Evolutionary conservation across 2,797 vertebrate species (phyloP).

Genomic region (Dipus sagitta): DNA sequence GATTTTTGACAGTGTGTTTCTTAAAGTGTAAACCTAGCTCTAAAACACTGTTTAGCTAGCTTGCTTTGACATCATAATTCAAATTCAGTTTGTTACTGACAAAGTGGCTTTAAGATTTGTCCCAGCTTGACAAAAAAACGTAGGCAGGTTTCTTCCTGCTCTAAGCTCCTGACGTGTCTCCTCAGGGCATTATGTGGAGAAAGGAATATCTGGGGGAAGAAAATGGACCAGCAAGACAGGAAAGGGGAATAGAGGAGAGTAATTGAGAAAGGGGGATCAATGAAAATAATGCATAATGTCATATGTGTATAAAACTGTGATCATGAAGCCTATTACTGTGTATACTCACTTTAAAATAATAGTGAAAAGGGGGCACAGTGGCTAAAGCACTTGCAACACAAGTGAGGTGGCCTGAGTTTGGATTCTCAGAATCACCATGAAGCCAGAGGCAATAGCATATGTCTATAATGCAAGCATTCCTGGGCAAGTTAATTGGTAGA

Average conservation of each 20-base stretch:
- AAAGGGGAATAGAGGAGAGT: no score
- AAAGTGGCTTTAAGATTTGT: not conserved
- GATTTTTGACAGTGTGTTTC: not conserved
- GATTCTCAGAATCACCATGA: no score
- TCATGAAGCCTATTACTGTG: not conserved
- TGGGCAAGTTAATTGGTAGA: no score
- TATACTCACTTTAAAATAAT: not conserved
- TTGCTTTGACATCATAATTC: not conserved
- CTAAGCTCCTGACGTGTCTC: not conserved
- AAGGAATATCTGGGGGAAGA: not conserved
- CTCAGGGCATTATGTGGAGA: constrained; percentile 7
- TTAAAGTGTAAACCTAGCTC: not conserved
- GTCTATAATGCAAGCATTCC: no score
- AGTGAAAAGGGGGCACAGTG: not conserved
- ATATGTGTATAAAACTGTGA: not conserved
- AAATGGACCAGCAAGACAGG: no score
- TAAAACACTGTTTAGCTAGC: not conserved
- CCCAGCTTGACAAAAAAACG: not conserved
- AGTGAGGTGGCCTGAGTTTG: no score
- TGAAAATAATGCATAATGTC: not conserved
- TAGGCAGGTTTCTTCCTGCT: not conserved
- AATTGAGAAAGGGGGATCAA: not conserved
- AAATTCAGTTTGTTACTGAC: not conserved
- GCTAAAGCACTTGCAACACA: no score
- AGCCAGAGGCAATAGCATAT: no score